Evolutionary conservation across 2,113 vertebrate genomes (phyloP).

Genomic region (Rhineura floridana): DNA sequence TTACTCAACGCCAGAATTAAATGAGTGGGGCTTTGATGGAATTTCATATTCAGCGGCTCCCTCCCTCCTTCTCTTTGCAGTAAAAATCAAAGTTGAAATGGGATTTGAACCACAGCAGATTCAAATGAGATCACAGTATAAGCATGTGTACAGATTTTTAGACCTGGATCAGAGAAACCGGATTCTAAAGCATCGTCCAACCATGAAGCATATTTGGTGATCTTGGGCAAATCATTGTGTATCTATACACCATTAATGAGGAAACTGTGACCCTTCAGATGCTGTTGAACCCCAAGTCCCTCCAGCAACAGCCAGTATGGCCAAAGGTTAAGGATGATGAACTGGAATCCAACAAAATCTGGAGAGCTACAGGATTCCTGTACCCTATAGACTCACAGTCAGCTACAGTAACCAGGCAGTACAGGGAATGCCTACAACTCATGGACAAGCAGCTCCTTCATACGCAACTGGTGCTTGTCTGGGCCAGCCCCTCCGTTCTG

Average conservation of each 20-base stretch:
- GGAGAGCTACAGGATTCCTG: too few species aligned
- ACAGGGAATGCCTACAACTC: not conserved
- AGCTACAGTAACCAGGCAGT: not conserved
- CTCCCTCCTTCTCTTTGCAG: not conserved
- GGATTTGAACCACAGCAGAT: not conserved
- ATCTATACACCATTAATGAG: not conserved
- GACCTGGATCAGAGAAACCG: not conserved
- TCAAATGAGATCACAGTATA: not conserved
- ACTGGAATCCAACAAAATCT: too few species aligned
- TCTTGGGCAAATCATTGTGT: not conserved
- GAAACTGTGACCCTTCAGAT: too few species aligned
- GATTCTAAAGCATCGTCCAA: not conserved
- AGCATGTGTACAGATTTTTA: not conserved
- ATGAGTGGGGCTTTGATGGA: rapidly evolving
- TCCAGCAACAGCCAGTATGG: too few species aligned
- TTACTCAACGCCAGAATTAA: not conserved
- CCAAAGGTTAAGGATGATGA: too few species aligned
- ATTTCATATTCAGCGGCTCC: not conserved
- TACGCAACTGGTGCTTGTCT: not conserved
- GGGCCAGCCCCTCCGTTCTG: not conserved
- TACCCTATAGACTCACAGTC: not conserved
- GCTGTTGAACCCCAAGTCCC: too few species aligned
- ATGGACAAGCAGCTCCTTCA: not conserved
- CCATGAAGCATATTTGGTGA: not conserved
- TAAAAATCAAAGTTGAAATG: not conserved